phyloP scores from a whole-genome alignment of 92 coral and sea anemone genomes.

The Epizoanthus stellaris region DNA sequence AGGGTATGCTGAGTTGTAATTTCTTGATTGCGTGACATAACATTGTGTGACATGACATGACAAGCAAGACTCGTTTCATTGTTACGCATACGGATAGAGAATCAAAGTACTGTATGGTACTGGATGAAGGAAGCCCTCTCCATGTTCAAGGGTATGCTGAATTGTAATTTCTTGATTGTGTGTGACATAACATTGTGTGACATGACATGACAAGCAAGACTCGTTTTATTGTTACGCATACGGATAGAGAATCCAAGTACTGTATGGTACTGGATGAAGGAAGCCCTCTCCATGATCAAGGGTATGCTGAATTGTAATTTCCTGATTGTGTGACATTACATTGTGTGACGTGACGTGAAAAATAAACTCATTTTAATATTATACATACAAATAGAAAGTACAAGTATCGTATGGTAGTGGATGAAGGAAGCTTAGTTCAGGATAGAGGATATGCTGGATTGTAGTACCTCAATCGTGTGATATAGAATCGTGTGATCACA shows the following conservation, averaged over 20 bases:
- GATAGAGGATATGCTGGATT: slow-evolving; percentile 7
- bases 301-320: not conserved
- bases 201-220: not conserved
- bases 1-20: slow-evolving; percentile 47
- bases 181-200: too few species aligned
- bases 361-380: not conserved
- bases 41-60: not conserved
- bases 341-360: too few species aligned
- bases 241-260: not conserved
- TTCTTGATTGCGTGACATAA: not conserved
- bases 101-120: slow-evolving; percentile 9
- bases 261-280: slow-evolving; percentile 46
- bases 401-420: slow-evolving; percentile 92
- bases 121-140: slow-evolving; percentile 41
- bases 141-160: not conserved
- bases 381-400: slow-evolving; percentile 58
- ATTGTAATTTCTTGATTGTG: too few species aligned
- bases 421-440: slow-evolving; percentile 83
- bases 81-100: not conserved
- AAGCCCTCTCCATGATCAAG: slow-evolving; percentile 18
- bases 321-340: too few species aligned
- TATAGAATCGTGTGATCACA: not conserved
- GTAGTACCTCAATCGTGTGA: not conserved
- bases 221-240: not conserved
- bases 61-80: not conserved